Evolutionary conservation across 2,888 invertebrate genomes (phyloP).

Genomic region (Resseliella maxima): DNA sequence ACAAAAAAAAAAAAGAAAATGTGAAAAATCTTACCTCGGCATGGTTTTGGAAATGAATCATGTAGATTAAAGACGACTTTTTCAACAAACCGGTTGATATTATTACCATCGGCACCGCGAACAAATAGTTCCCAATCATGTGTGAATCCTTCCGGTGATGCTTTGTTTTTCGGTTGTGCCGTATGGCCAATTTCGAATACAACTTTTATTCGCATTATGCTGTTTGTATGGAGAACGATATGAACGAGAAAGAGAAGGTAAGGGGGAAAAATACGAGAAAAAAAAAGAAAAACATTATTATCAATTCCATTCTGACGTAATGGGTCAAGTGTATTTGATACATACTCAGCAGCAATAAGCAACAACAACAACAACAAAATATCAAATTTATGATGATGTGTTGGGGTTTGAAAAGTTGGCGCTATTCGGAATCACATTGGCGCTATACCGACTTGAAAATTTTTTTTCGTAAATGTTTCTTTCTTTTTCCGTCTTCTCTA

Average conservation of each 20-base stretch:
- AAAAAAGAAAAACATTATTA: background rate
- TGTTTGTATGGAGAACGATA: background rate
- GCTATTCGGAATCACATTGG: background rate
- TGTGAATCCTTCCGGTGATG: conserved; percentile 90
- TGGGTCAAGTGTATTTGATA: background rate
- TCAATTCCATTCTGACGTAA: background rate
- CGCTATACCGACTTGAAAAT: background rate
- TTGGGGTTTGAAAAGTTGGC: background rate
- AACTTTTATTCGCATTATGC: conserved; percentile 77
- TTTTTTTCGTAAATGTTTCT: background rate
- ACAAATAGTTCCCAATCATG: conserved; percentile 98
- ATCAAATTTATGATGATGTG: background rate
- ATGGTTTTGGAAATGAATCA: conserved; percentile 91
- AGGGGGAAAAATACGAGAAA: too few relatives aligned
- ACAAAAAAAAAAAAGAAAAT: too few relatives aligned
- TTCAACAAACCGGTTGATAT: conserved; percentile 91
- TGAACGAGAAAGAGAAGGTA: background rate
- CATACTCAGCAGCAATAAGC: too few relatives aligned
- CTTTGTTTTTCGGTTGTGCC: conserved; percentile 82
- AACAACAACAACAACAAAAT: too few relatives aligned
- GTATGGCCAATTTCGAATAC: conserved; percentile 93
- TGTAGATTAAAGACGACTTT: conserved; percentile 92
- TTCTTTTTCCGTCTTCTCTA: too few relatives aligned
- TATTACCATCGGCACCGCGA: conserved; percentile 85
- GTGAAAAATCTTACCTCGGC: conserved; percentile 75